Percentiles rank a stretch among this genome's conserved stretches.
phyloP scores from a whole-genome alignment of 2,888 invertebrate species.

The Plebejus anna region DNA sequence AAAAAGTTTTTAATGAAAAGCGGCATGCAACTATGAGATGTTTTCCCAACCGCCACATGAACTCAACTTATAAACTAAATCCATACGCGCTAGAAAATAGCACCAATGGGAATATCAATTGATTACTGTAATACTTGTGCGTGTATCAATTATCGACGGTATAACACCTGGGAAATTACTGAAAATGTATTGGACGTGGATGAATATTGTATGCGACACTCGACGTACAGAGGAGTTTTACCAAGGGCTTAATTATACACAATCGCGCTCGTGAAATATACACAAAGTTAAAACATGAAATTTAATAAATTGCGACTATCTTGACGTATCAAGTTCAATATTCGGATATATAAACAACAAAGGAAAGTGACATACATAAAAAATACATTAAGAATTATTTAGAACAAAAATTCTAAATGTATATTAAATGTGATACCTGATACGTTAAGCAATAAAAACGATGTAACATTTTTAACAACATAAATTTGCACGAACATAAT shows the following conservation, averaged over 20 bases:
- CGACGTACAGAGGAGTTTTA: neutral
- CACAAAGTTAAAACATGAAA: neutral
- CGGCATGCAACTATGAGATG: neutral
- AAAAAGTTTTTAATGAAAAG: too few relatives aligned
- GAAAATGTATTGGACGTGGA: slow-evolving; percentile 31
- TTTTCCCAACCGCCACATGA: neutral
- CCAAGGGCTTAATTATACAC: slow-evolving; percentile 5
- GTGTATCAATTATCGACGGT: slow-evolving; percentile 41
- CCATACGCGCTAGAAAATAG: neutral
- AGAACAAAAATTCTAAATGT: neutral
- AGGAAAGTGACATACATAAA: neutral
- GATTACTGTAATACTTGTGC: slow-evolving; percentile 23
- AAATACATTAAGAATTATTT: neutral
- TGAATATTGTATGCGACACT: slow-evolving; percentile 20
- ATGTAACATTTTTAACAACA: too few relatives aligned
- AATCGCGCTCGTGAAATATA: neutral
- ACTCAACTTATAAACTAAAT: slow-evolving; percentile 1
- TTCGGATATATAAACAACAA: neutral
- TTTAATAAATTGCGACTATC: neutral
- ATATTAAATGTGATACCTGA: too few relatives aligned
- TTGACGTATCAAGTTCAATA: neutral
- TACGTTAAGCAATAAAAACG: too few relatives aligned
- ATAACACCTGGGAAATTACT: slow-evolving; percentile 36
- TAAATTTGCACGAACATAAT: too few relatives aligned
- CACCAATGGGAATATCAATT: neutral